Evolutionary conservation across 2,797 vertebrate species (phyloP).

Genomic region (Sebastes vulpes): DNA sequence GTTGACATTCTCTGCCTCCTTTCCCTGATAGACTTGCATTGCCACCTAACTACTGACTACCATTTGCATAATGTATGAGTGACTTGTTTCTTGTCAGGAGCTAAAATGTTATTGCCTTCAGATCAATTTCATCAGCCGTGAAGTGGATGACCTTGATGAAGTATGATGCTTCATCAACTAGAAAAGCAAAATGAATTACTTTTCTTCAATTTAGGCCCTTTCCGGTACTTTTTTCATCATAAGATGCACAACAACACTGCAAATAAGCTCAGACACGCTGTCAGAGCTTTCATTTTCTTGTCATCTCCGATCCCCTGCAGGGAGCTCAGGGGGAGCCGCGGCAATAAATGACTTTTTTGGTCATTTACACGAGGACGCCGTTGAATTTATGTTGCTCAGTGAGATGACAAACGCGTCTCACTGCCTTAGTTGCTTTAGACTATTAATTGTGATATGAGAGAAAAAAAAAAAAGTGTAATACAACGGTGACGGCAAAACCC

Average conservation of each 20-base stretch:
- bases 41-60: background rate
- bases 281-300: constrained; percentile 79
- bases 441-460: constrained; percentile 51
- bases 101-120: constrained; percentile 51
- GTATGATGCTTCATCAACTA: constrained; percentile 71
- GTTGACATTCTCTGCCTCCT: background rate
- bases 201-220: constrained; percentile 68
- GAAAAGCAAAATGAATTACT: constrained; percentile 73
- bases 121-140: constrained; percentile 53
- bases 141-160: constrained; percentile 73
- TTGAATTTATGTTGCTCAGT: constrained; percentile 50
- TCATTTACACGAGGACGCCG: constrained; percentile 53
- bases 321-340: constrained; percentile 63
- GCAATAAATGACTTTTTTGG: constrained; percentile 76
- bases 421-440: constrained; percentile 34
- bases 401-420: constrained; percentile 53
- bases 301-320: constrained; percentile 74
- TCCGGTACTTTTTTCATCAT: constrained; percentile 60
- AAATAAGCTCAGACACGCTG: constrained; percentile 72
- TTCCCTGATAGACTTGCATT: constrained; percentile 3
- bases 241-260: constrained; percentile 61
- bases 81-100: constrained; percentile 53
- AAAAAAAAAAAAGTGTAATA: constrained; percentile 29
- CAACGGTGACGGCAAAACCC: constrained; percentile 17
- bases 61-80: constrained; percentile 51